A percentile compares a stretch with the other conserved stretches of the same genome.
Conservation (phyloP, 2,888 invertebrate species). For the Dysmachus trigonus region DNA sequence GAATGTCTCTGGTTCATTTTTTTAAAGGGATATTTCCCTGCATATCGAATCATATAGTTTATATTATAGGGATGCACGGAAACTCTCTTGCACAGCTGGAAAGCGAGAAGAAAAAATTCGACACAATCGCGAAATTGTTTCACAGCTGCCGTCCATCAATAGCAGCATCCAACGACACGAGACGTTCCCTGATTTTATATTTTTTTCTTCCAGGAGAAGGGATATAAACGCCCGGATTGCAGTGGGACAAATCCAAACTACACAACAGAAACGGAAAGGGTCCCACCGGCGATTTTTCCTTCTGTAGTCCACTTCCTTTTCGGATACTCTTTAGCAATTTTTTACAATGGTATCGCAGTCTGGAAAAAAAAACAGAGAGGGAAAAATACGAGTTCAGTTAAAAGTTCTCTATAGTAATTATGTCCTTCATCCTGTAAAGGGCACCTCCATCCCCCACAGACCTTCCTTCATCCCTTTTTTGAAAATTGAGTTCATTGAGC, state of each 20-base stretch:
- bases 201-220: neutral
- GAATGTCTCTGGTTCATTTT: neutral
- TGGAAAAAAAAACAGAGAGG: neutral
- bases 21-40: neutral
- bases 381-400: neutral
- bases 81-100: neutral
- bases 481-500: conserved; percentile 36
- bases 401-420: conserved; percentile 15
- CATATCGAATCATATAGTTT: neutral
- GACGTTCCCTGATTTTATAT: neutral
- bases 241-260: neutral
- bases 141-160: neutral
- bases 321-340: neutral
- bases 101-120: neutral
- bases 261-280: neutral
- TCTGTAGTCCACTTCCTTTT: neutral
- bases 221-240: neutral
- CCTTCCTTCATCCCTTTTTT: neutral
- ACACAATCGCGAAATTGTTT: conserved; percentile 23
- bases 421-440: neutral
- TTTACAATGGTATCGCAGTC: neutral
- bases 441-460: neutral
- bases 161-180: neutral
- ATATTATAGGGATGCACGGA: neutral
- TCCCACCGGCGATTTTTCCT: neutral